A percentile compares a stretch with the other conserved stretches of the same genome.
phyloP scores from a whole-genome alignment of 2,888 invertebrate species.

The Cataglyphis albicans region DNA sequence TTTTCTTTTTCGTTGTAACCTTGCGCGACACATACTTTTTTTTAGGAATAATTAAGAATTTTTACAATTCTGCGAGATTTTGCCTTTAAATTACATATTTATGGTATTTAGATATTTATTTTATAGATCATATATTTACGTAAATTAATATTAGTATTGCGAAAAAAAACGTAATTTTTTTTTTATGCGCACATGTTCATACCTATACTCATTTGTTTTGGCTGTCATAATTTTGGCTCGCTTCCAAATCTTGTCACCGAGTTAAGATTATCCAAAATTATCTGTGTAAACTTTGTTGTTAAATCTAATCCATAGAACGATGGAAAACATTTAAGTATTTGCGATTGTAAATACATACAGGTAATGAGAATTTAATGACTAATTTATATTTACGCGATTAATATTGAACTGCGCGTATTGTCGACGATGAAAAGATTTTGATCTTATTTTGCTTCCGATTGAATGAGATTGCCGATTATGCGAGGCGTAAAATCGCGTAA shows the following conservation, averaged over 20 bases:
- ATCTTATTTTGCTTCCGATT: background rate
- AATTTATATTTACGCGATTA: background rate
- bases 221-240: conserved; percentile 22
- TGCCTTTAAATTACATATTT: background rate
- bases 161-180: conserved; percentile 1
- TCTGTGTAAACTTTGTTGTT: background rate
- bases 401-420: background rate
- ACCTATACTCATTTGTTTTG: conserved; percentile 27
- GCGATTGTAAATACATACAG: background rate
- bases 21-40: background rate
- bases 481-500: background rate
- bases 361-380: conserved; percentile 15
- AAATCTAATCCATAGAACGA: background rate
- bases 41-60: conserved; percentile 5
- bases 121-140: background rate
- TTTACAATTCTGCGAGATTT: background rate
- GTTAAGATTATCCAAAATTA: conserved; percentile 10
- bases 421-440: background rate
- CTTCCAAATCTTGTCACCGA: conserved; percentile 25
- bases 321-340: background rate
- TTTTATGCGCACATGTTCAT: conserved; percentile 15
- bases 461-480: background rate
- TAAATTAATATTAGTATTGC: conserved; percentile 1
- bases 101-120: background rate
- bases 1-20: background rate